Percentiles rank a stretch among this genome's conserved stretches.
Conservation (phyloP, 2,113 vertebrate species). For the Xyliphius kryptos region DNA sequence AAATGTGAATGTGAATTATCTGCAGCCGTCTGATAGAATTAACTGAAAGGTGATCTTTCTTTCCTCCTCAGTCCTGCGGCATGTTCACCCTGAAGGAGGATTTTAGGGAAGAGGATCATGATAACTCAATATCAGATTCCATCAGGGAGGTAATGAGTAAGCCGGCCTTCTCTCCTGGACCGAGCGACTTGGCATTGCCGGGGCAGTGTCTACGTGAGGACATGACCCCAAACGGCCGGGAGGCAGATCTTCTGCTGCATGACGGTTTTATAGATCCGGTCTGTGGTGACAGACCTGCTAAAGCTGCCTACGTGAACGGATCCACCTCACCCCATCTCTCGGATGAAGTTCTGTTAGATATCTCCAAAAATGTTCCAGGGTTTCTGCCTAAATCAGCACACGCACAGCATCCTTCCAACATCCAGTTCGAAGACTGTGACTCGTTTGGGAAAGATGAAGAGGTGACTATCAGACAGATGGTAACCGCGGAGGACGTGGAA, state of each 20-base stretch:
- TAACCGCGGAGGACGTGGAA: constrained; percentile 75
- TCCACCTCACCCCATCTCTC: constrained; percentile 37
- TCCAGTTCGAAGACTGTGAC: constrained; percentile 55
- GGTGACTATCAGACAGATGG: constrained; percentile 82
- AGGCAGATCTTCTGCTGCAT: constrained; percentile 32
- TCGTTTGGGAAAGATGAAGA: constrained; percentile 74
- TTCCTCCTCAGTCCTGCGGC: constrained; percentile 50
- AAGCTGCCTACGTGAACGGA: constrained; percentile 63
- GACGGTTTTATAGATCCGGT: constrained; percentile 36
- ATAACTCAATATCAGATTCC: constrained; percentile 56
- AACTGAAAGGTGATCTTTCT: not conserved
- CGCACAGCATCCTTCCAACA: constrained; percentile 26
- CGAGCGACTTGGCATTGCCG: constrained; percentile 58
- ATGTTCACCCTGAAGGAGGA: constrained; percentile 84
- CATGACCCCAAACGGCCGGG: constrained; percentile 32
- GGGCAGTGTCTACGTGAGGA: constrained; percentile 71
- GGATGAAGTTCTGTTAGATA: constrained; percentile 35
- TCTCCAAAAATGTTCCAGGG: constrained; percentile 38
- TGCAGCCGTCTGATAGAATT: too few species aligned
- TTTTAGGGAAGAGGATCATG: constrained; percentile 78
- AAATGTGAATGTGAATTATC: too few species aligned
- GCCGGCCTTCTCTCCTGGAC: constrained; percentile 63
- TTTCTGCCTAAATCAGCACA: constrained; percentile 25
- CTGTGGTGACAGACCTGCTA: constrained; percentile 67
- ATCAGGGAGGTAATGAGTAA: constrained; percentile 71